These are phyloP conservation scores for Gopherus evgoodei DNA, from an alignment of 2,113 vertebrate genomes.

Conservation along the genomic window DNA sequence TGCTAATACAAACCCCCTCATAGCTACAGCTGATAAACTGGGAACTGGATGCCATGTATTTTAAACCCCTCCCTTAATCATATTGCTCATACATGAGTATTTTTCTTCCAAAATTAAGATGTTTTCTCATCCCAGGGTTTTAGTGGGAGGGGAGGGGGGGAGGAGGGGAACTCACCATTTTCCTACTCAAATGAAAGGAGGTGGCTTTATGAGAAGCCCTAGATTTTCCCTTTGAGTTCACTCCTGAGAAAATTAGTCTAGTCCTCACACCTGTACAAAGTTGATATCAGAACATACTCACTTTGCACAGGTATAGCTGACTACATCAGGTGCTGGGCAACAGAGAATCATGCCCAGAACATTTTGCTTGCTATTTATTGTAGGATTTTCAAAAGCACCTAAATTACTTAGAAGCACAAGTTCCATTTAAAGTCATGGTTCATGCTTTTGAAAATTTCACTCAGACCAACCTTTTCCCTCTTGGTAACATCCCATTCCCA, in stretches of 20 bases:
- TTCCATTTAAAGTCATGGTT: not conserved
- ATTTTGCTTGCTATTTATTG: not conserved
- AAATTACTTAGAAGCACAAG: not conserved
- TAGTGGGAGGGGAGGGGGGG: too few species aligned
- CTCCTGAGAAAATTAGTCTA: not conserved
- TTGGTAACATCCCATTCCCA: not conserved
- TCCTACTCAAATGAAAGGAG: not conserved
- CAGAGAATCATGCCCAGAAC: not conserved
- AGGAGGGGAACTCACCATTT: not conserved
- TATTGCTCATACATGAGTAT: accelerated
- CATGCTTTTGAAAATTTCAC: not conserved
- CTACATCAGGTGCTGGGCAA: not conserved
- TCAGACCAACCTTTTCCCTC: not conserved
- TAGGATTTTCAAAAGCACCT: not conserved
- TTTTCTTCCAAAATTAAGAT: not conserved
- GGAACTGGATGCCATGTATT: not conserved
- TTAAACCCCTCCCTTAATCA: not conserved
- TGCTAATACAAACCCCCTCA: not conserved
- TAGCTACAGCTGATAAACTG: not conserved
- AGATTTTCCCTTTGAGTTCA: not conserved
- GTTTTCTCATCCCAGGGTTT: not conserved
- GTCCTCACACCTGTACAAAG: not conserved
- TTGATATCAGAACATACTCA: not conserved
- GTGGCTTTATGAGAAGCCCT: not conserved
- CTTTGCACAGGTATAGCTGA: not conserved